Percentiles rank a stretch among this genome's conserved stretches.
These are phyloP conservation scores for Electrophaes corylata DNA, from an alignment of 2,888 invertebrate species.

Conservation along the genomic window DNA sequence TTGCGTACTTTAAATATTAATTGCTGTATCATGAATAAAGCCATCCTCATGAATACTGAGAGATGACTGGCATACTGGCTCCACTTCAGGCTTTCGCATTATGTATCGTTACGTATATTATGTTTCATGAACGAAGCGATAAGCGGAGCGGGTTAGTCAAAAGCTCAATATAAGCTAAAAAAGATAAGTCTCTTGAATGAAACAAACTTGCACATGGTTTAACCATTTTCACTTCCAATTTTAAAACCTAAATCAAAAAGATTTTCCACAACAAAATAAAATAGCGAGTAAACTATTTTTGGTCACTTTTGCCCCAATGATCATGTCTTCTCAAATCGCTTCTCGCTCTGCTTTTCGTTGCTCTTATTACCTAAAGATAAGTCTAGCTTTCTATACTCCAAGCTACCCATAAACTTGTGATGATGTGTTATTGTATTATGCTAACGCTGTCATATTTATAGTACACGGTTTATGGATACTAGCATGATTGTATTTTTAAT, in stretches of 20 bases:
- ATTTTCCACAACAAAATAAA: too few species aligned
- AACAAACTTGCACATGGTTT: too few species aligned
- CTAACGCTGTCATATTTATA: slow-evolving; percentile 58
- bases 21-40: slow-evolving; percentile 52
- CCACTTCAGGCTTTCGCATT: slow-evolving; percentile 62
- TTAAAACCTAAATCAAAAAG: too few species aligned
- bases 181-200: too few species aligned
- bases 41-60: slow-evolving; percentile 68
- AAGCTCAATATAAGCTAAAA: background rate
- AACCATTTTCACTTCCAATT: too few species aligned
- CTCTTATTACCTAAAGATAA: background rate
- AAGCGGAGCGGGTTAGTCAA: background rate
- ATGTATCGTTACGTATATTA: slow-evolving; percentile 1
- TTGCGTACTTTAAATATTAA: slow-evolving; percentile 39
- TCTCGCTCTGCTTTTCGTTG: slow-evolving; percentile 2
- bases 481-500: slow-evolving; percentile 27
- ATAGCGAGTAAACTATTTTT: too few species aligned
- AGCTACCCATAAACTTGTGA: slow-evolving; percentile 48
- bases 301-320: too few species aligned
- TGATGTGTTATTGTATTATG: slow-evolving; percentile 66
- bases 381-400: slow-evolving; percentile 21
- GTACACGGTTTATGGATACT: slow-evolving; percentile 41
- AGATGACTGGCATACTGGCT: slow-evolving; percentile 55
- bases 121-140: slow-evolving; percentile 7
- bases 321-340: background rate